Base-by-base conservation (phyloP, 1,140 invertebrate genomes). In the Asobara japonica region DNA sequence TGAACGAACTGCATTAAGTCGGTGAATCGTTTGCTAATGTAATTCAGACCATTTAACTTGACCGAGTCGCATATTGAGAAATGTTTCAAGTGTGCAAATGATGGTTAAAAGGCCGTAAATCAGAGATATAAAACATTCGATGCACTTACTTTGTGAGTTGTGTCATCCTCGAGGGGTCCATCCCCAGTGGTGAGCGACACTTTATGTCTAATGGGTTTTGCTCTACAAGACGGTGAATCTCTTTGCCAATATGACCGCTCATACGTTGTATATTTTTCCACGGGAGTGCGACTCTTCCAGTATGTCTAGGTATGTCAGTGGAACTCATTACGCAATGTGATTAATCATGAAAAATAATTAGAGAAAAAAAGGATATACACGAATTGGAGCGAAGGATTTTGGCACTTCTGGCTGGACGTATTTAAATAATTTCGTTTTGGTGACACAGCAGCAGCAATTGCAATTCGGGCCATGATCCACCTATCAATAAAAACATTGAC, bases 221-320 rank as follows among this genome's bases (percentile, higher is more conserved):
- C 61, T 25, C 27, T 71, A 0, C 56, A 69, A 7, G 6, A 51
- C 60, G 45, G 69, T 65, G 79, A 83, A 2, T 80, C 86, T 5
- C 86, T 86, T 0, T 8, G n/a, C 77, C 89, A 88, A 74, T 89
- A 92, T 0, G 90, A 91, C 4, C 90, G 86, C 31, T 84, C 85
- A 66, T 92, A 91, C 0, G 90, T 90, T 2, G 90, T 91, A 11
- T 87, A 77, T 25, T 89, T 86, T 8, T 90, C 89, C 78, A 91
- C 78, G 8, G 88, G 88, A 11, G 86, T 74, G n/a, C 82, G 80
- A 0, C 89, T 86, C 73, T 88, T 88, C 73, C 84, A 80, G 62
- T 89, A 90, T 73, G 87, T 87, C 38, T 89, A 73, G 1, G 82
- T 56, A 62, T 60, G 18, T 62, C 5, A 69, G 0, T 88, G 89